A percentile compares a stretch with the other conserved stretches of the same genome.
These are phyloP conservation scores for Thyatira batis DNA, from an alignment of 2,888 invertebrate species.

Conservation along the genomic window DNA sequence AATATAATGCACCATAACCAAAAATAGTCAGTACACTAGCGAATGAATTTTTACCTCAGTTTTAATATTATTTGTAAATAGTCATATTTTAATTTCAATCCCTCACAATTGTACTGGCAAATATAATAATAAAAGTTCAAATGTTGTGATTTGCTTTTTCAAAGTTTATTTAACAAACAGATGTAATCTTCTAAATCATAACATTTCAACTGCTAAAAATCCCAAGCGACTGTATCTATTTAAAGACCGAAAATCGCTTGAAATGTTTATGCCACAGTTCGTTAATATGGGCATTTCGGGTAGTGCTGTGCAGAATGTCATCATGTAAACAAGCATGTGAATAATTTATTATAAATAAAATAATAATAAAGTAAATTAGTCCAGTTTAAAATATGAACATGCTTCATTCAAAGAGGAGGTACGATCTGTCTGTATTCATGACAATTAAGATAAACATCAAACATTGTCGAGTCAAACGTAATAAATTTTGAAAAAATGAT, in stretches of 20 bases:
- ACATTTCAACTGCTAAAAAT: not conserved
- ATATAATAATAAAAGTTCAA: not conserved
- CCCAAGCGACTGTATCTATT: not conserved
- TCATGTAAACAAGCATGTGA: not conserved
- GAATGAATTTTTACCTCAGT: conserved; percentile 21
- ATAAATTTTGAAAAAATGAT: conserved; percentile 51
- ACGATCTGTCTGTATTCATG: not conserved
- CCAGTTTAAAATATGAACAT: not conserved
- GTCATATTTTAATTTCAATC: not conserved
- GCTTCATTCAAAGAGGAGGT: not conserved
- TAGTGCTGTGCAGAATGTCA: not conserved
- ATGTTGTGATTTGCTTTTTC: not conserved
- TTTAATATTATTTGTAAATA: not conserved
- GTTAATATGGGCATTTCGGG: not conserved
- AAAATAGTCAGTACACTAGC: conserved; percentile 34
- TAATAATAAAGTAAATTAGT: not conserved
- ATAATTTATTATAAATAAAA: not conserved
- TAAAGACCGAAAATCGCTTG: not conserved
- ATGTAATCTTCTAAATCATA: not conserved
- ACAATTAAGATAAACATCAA: conserved; percentile 1
- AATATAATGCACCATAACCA: conserved; percentile 69
- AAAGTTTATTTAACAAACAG: not conserved
- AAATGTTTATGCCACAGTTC: not conserved
- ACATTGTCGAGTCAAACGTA: conserved; percentile 18
- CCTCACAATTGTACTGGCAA: not conserved